phyloP scores from a whole-genome alignment of 2,797 vertebrate genomes.

The Sebastes oblongus region DNA sequence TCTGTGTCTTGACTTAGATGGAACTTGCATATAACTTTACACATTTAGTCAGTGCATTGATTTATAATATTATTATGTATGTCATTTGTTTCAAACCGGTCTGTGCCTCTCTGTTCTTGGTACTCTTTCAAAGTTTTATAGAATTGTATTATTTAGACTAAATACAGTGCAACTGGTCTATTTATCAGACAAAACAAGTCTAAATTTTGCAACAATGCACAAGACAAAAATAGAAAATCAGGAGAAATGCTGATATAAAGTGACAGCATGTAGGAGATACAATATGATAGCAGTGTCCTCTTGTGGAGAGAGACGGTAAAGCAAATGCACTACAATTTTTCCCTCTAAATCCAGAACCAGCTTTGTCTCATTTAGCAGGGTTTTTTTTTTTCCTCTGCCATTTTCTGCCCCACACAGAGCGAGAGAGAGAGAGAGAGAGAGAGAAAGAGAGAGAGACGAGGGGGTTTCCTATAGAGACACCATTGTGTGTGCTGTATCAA shows the following conservation, averaged over 20 bases:
- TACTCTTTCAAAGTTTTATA: background rate
- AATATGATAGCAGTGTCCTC: slow-evolving; percentile 69
- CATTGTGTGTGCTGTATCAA: slow-evolving; percentile 82
- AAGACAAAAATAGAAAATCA: background rate
- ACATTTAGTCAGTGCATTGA: background rate
- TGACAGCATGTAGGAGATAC: background rate
- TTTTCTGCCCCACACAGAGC: background rate
- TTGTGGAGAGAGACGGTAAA: slow-evolving; percentile 66
- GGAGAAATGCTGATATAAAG: background rate
- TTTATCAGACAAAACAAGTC: background rate
- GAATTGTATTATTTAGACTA: background rate
- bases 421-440: background rate
- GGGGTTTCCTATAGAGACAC: slow-evolving; percentile 73
- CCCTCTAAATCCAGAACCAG: background rate
- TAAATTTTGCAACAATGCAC: background rate
- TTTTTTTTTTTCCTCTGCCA: background rate
- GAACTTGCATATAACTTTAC: background rate
- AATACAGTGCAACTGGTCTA: background rate
- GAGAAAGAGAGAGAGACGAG: slow-evolving; percentile 15
- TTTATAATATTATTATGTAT: background rate
- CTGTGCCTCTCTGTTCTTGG: background rate
- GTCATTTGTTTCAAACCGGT: background rate
- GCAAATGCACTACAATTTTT: background rate
- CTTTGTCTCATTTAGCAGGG: slow-evolving; percentile 9
- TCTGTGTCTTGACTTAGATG: background rate